These are phyloP conservation scores for Ips typographus DNA, from an alignment of 1,140 invertebrate species.

Conservation along the genomic window DNA sequence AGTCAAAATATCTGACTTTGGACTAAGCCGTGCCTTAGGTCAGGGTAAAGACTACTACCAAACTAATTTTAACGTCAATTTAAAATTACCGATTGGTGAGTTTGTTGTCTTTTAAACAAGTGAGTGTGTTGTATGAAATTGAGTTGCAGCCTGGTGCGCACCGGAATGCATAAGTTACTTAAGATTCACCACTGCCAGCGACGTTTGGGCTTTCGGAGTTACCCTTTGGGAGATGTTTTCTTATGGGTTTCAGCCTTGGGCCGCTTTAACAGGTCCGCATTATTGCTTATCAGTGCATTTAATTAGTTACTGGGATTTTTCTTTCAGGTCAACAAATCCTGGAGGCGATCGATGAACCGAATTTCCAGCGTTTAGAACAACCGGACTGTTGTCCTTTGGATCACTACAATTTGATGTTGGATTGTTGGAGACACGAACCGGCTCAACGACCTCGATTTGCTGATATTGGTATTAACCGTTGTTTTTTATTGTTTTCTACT, in stretches of 20 bases:
- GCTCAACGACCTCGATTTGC: constrained; percentile 87
- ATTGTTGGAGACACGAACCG: constrained; percentile 95
- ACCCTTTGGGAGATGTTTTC: constrained; percentile 99
- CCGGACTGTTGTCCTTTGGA: constrained; percentile 94
- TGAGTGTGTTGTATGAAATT: neutral
- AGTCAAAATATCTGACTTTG: constrained; percentile 98
- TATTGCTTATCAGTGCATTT: neutral
- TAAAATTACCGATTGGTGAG: constrained; percentile 85
- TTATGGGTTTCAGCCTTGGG: constrained; percentile 97
- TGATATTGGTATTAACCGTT: constrained; percentile 64
- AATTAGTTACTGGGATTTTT: neutral
- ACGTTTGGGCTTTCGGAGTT: constrained; percentile 97
- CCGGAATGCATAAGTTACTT: constrained; percentile 97
- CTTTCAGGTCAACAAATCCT: constrained; percentile 81
- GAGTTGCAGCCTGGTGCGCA: constrained; percentile 85
- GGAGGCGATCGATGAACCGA: constrained; percentile 93
- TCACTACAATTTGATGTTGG: constrained; percentile 89
- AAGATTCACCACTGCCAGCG: constrained; percentile 92
- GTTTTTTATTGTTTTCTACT: neutral
- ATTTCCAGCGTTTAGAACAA: constrained; percentile 83
- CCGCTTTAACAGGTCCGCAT: constrained; percentile 73
- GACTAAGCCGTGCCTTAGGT: constrained; percentile 90
- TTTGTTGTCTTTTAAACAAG: neutral
- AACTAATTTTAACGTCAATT: constrained; percentile 96
- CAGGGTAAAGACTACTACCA: constrained; percentile 99